Percentiles rank a stretch among this genome's conserved stretches.
Evolutionary conservation across 2,797 vertebrate genomes (phyloP).

Genomic region (Neosilurus hyrtlii): DNA sequence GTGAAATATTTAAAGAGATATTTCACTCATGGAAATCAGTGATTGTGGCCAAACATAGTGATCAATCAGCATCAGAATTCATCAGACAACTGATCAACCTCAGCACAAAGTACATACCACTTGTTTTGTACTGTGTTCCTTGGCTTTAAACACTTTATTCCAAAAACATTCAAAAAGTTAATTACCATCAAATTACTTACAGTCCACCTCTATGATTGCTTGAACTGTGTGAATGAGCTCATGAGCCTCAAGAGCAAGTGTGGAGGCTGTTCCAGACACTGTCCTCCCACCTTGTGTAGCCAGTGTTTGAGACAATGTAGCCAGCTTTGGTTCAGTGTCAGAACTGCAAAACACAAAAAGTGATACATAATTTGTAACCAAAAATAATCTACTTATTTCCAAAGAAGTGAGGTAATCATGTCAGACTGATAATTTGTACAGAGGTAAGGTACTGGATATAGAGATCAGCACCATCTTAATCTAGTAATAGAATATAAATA

Average conservation of each 20-base stretch:
- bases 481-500: background rate
- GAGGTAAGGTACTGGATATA: background rate
- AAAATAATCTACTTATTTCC: background rate
- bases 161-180: background rate
- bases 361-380: background rate
- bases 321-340: conserved; percentile 70
- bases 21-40: background rate
- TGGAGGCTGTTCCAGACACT: conserved; percentile 65
- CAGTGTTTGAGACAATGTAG: conserved; percentile 62
- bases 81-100: background rate
- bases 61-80: background rate
- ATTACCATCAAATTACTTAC: conserved; percentile 75
- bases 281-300: conserved; percentile 67
- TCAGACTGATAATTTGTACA: background rate
- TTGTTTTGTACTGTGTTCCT: background rate
- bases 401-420: background rate
- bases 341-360: conserved; percentile 59
- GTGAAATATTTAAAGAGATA: background rate
- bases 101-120: background rate
- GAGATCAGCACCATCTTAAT: background rate
- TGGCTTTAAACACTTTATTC: background rate
- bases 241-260: conserved; percentile 80
- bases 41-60: background rate
- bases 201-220: conserved; percentile 81
- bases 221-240: conserved; percentile 81